A percentile compares a stretch with the other conserved stretches of the same genome.
Conservation (phyloP, 2,888 invertebrate genomes). For the Nemoura dubitans region DNA sequence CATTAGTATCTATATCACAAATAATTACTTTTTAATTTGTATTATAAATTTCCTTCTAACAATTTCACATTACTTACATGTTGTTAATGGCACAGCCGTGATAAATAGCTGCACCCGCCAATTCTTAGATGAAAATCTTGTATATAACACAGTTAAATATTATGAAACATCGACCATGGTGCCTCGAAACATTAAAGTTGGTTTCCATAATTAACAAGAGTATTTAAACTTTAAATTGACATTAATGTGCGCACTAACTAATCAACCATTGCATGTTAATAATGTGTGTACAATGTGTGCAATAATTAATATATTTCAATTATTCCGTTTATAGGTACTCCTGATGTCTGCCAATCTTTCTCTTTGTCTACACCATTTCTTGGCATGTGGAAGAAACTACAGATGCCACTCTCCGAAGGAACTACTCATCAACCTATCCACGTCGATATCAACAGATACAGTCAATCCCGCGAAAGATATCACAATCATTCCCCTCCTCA, state of each 20-base stretch:
- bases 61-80: no score
- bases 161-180: neutral
- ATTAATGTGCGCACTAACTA: neutral
- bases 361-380: conserved; percentile 49
- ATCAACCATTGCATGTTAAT: neutral
- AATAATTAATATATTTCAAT: neutral
- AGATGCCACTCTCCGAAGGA: conserved; percentile 50
- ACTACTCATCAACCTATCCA: conserved; percentile 41
- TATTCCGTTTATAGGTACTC: conserved; percentile 44
- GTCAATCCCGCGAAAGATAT: conserved; percentile 46
- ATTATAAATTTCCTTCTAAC: no score
- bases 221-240: neutral
- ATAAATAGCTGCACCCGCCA: no score
- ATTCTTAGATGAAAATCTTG: no score
- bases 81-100: no score
- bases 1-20: no score
- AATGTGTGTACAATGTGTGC: neutral
- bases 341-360: conserved; percentile 50
- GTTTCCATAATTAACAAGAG: neutral
- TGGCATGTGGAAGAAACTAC: conserved; percentile 51
- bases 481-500: conserved; percentile 29
- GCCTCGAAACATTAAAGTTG: neutral
- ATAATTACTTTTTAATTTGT: no score
- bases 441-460: conserved; percentile 45
- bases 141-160: neutral